A percentile compares a stretch with the other conserved stretches of the same genome.
These are phyloP conservation scores for Trachelipus rathkii DNA, from an alignment of 1,140 invertebrate species.

Conservation along the genomic window DNA sequence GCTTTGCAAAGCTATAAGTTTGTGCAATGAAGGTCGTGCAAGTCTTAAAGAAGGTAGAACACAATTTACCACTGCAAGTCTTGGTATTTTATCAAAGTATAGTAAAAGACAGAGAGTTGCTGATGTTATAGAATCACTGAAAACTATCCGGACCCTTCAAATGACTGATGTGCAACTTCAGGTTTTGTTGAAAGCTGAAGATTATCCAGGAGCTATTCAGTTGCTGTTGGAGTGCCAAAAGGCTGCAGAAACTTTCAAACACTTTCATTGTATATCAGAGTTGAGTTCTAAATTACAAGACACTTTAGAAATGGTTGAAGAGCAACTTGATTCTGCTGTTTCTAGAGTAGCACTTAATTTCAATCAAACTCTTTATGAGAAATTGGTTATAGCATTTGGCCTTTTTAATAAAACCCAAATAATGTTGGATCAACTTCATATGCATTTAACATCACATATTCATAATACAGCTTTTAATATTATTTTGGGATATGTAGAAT, in stretches of 20 bases:
- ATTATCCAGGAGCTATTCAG: slow-evolving; percentile 83
- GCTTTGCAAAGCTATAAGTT: slow-evolving; percentile 64
- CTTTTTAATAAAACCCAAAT: slow-evolving; percentile 79
- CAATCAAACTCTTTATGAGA: slow-evolving; percentile 46
- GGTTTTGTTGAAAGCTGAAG: slow-evolving; percentile 72
- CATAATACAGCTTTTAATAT: slow-evolving; percentile 80
- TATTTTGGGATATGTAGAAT: slow-evolving; percentile 66
- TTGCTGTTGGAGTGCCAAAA: slow-evolving; percentile 82
- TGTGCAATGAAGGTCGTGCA: slow-evolving; percentile 65
- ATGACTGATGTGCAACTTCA: slow-evolving; percentile 76
- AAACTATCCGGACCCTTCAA: slow-evolving; percentile 46
- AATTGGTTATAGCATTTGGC: slow-evolving; percentile 63
- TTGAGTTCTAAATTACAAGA: slow-evolving; percentile 83
- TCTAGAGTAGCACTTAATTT: slow-evolving; percentile 60
- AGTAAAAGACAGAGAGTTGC: slow-evolving; percentile 41
- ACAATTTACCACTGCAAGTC: slow-evolving; percentile 63
- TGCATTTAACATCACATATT: slow-evolving; percentile 91
- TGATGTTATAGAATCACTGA: slow-evolving; percentile 45
- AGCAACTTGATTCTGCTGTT: slow-evolving; percentile 81
- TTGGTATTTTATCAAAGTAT: slow-evolving; percentile 46
- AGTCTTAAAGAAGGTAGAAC: slow-evolving; percentile 69
- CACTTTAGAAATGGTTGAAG: slow-evolving; percentile 84
- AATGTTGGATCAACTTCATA: slow-evolving; percentile 88
- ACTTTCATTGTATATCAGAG: slow-evolving; percentile 80
- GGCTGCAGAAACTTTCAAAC: slow-evolving; percentile 71